phyloP scores from a whole-genome alignment of 1,140 invertebrate species.

The Rhyzopertha dominica region DNA sequence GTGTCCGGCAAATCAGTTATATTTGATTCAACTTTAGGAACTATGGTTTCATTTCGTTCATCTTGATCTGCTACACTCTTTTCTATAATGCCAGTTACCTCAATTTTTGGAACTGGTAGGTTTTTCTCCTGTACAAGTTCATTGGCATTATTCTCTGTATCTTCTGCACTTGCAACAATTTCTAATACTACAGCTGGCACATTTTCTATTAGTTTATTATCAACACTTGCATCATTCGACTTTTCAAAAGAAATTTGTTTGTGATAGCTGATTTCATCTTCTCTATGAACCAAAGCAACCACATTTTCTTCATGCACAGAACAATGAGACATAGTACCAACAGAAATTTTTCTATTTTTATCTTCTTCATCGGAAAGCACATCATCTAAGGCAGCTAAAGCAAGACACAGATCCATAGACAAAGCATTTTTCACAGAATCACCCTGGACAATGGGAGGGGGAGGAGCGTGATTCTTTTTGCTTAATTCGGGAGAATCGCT shows the following conservation, averaged over 20 bases:
- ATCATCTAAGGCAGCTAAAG: slow-evolving; percentile 14
- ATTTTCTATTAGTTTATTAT: slow-evolving; percentile 12
- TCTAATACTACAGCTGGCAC: not conserved
- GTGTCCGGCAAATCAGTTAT: too few species aligned
- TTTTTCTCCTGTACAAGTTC: too few species aligned
- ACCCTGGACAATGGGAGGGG: not conserved
- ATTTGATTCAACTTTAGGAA: too few species aligned
- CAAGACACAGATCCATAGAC: slow-evolving; percentile 4
- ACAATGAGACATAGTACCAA: slow-evolving; percentile 11
- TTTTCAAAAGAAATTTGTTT: too few species aligned
- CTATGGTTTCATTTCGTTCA: not conserved
- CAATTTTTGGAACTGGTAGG: slow-evolving; percentile 1
- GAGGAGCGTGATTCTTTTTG: slow-evolving; percentile 4
- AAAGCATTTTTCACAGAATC: too few species aligned
- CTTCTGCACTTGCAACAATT: not conserved
- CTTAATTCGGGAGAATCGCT: not conserved
- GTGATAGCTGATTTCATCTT: slow-evolving; percentile 17
- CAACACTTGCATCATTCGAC: slow-evolving; percentile 8
- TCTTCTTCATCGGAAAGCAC: slow-evolving; percentile 12
- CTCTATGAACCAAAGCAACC: slow-evolving; percentile 29
- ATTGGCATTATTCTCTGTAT: too few species aligned
- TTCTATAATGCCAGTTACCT: not conserved
- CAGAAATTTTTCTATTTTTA: slow-evolving; percentile 7
- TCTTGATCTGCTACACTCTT: not conserved
- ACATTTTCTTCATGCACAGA: slow-evolving; percentile 22